Evolutionary conservation across 92 coral and sea anemone genomes (phyloP).

Genomic region (Montipora capitata): DNA sequence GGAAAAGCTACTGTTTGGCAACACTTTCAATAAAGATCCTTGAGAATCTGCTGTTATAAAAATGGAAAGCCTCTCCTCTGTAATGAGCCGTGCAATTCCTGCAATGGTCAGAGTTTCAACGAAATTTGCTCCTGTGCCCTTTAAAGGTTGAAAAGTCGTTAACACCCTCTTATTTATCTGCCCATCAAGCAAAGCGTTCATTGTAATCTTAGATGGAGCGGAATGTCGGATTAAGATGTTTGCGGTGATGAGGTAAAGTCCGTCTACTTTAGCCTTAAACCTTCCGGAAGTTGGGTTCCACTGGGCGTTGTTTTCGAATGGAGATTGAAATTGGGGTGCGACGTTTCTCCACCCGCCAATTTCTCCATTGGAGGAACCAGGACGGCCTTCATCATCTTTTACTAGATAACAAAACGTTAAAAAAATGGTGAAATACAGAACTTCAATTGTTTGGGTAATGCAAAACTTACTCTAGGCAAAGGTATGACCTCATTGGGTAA

Average conservation of each 20-base stretch:
- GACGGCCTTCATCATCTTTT: conserved; percentile 15
- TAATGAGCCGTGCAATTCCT: conserved; percentile 26
- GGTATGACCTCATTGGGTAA: too few relatives aligned
- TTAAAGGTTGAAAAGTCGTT: conserved; percentile 1
- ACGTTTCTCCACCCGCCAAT: conserved; percentile 24
- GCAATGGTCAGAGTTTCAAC: conserved; percentile 59
- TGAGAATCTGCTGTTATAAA: not conserved
- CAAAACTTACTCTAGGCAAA: too few relatives aligned
- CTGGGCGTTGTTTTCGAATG: not conserved
- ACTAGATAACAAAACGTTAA: not conserved
- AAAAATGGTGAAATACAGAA: too few relatives aligned
- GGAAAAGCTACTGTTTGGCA: conserved; percentile 70
- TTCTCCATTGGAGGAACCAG: conserved; percentile 17
- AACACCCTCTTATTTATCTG: not conserved
- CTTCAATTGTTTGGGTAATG: too few relatives aligned
- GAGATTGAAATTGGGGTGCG: not conserved
- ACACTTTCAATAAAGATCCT: conserved; percentile 28
- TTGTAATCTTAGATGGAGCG: conserved; percentile 6
- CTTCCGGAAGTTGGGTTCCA: conserved; percentile 26
- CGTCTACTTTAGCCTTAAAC: conserved; percentile 48
- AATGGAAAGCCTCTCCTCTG: conserved; percentile 49
- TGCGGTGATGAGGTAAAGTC: conserved; percentile 62
- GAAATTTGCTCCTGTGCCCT: not conserved
- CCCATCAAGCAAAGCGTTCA: conserved; percentile 24
- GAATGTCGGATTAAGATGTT: conserved; percentile 53